Evolutionary conservation across 2,113 vertebrate species (phyloP), one percentile per base, ranked within the genome.

Genomic region (Strigops habroptila): DNA sequence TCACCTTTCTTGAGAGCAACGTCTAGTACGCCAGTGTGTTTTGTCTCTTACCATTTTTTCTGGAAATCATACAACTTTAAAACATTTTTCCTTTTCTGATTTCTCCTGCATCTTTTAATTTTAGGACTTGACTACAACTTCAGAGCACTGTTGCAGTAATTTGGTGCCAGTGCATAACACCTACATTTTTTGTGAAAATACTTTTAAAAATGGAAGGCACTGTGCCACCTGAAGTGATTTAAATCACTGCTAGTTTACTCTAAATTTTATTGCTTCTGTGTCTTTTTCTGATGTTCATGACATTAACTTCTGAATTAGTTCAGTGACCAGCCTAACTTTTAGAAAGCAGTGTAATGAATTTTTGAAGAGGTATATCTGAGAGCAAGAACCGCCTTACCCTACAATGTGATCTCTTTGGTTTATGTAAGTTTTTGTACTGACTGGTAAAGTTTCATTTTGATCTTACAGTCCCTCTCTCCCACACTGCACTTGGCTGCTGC

Each of bases 401-500:
- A 48, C 41, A 44, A 8, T 1, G 4, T 25, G 35, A 68, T 71
- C 7, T 57, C 16, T 62, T n/a, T 59, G 35, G 7, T 73, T 83
- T 74, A 53, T 0, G 0, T 35, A 80, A 78, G 4, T 62, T 94
- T 95, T 80, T 48, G 16, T 59, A 57, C 9, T 19, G 44, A 76
- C 22, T 25, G 12, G 7, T 35, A 31, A 83, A 89, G 68, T 79
- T 92, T 76, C 17, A 28, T 74, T 88, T 76, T 44, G 23, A 82
- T 89, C 25, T 80, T 91, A 18, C 52, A 74, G 3, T 85, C 22
- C 43, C 59, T 53, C 18, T 95, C 68, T 55, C 51, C 81, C 52
- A 59, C 88, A 67, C 16, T 63, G 53, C 28, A 97, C 93, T 93
- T 95, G 93, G 89, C 95, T 97, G 92, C 95, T 92, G 95, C 96